Base-by-base conservation (phyloP, 2,113 vertebrate species). In the Gavialis gangeticus region DNA sequence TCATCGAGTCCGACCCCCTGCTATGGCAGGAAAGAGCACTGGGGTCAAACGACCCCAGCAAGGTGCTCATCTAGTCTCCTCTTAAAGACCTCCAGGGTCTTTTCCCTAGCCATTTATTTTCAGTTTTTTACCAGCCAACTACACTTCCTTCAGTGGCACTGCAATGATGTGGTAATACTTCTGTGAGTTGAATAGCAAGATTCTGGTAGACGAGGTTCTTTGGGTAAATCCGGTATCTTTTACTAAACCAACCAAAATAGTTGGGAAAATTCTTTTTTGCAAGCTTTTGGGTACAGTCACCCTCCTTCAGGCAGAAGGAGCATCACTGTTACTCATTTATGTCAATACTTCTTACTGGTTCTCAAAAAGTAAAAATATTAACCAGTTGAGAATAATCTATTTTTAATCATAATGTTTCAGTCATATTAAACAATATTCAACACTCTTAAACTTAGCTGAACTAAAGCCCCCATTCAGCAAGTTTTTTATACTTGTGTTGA, bases 161-260 rank as follows among this genome's bases (percentile, higher is more conserved):
- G 56, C 5, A 88, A 79, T 71, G 59, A 69, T 25, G n/a, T 0
- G 1, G 17, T 17, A 84, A 75, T 82, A 88, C 1, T 64, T 37
- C 11, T 77, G n/a, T 62, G 24, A 91, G 91, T 27, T 60, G 15
- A 59, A 8, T 54, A 90, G 77, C 30, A 84, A 66, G 58, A 55
- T 46, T 46, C 46, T 0, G 0, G 11, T 10, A 88, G 46, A 46
- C 7, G 8, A 46, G 46, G 7, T 46, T 46, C 46, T 46, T 46
- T 46, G 46, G 46, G 46, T 46, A 46, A 46, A 46, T 46, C 46
- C 9, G 46, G 9, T 46, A 46, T 46, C 46, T 46, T 46, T 46
- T 46, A 46, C 46, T 46, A 46, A 46, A 46, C 46, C 46, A 46
- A 46, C 46, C 46, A 46, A 46, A 46, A 46, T 46, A 46, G 46